phyloP scores from a whole-genome alignment of 2,113 vertebrate genomes.

The Struthidea cinerea region DNA sequence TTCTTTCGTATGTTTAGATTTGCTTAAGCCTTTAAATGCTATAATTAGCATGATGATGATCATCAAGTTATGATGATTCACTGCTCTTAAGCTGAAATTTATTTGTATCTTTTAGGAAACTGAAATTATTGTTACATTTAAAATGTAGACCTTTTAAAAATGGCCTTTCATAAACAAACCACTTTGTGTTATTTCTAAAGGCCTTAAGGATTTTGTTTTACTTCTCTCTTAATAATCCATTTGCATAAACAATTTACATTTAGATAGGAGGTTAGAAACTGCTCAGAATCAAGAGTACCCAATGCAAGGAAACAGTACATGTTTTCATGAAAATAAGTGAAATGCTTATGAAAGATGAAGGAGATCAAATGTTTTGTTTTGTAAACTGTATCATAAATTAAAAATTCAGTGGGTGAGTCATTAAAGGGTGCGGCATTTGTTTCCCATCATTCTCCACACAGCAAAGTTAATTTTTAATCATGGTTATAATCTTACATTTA shows the following conservation, averaged over 20 bases:
- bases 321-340: neutral
- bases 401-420: neutral
- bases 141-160: neutral
- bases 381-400: neutral
- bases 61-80: neutral
- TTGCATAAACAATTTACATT: conserved; percentile 4
- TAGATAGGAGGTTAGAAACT: neutral
- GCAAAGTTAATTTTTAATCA: neutral
- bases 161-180: neutral
- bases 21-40: neutral
- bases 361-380: neutral
- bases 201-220: neutral
- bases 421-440: neutral
- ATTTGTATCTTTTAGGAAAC: neutral
- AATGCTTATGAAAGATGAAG: neutral
- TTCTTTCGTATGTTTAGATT: neutral
- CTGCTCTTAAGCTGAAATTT: neutral
- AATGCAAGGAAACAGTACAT: neutral
- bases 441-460: neutral
- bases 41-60: neutral
- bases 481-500: neutral
- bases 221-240: neutral
- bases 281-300: neutral
- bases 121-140: neutral
- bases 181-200: neutral